Evolutionary conservation across 2,113 vertebrate species (phyloP).

Genomic region (Ammodytes marinus): DNA sequence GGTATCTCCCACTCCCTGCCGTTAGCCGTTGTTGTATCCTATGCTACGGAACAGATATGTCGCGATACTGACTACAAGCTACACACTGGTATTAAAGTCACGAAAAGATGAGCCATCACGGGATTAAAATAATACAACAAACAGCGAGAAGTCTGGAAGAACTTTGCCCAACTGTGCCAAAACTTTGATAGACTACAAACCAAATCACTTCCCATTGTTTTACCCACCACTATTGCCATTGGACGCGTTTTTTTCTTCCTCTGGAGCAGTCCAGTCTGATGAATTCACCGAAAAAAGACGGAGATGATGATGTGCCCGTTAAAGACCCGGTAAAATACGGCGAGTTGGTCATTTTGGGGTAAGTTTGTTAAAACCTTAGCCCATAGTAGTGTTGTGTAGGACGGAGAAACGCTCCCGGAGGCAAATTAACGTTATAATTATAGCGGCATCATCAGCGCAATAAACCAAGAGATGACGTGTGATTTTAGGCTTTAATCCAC

Average conservation of each 20-base stretch:
- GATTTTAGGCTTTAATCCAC: slow-evolving; percentile 33
- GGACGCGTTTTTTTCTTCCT: slow-evolving; percentile 56
- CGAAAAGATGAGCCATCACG: slow-evolving; percentile 75
- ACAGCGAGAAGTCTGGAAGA: slow-evolving; percentile 57
- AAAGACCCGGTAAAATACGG: slow-evolving; percentile 97
- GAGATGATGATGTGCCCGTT: slow-evolving; percentile 90
- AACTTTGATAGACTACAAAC: slow-evolving; percentile 66
- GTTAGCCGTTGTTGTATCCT: slow-evolving; percentile 80
- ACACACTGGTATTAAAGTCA: slow-evolving; percentile 44
- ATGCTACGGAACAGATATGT: slow-evolving; percentile 76
- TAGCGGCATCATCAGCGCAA: slow-evolving; percentile 22
- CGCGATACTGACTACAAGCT: slow-evolving; percentile 66
- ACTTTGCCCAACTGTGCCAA: slow-evolving; percentile 71
- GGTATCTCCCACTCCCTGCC: slow-evolving; percentile 80
- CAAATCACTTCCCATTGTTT: slow-evolving; percentile 71
- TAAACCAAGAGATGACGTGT: slow-evolving; percentile 34
- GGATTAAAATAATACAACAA: slow-evolving; percentile 68
- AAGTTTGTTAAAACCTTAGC: slow-evolving; percentile 74
- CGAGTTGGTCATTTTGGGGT: slow-evolving; percentile 95
- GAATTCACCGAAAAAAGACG: slow-evolving; percentile 94
- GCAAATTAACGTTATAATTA: slow-evolving; percentile 16
- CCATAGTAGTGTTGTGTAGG: slow-evolving; percentile 13
- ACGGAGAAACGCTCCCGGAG: slow-evolving; percentile 16
- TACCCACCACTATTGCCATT: slow-evolving; percentile 61
- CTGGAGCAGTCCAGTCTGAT: slow-evolving; percentile 85